Base-by-base conservation (phyloP, 1,140 invertebrate genomes). In the Panagrolaimus sp. region DNA sequence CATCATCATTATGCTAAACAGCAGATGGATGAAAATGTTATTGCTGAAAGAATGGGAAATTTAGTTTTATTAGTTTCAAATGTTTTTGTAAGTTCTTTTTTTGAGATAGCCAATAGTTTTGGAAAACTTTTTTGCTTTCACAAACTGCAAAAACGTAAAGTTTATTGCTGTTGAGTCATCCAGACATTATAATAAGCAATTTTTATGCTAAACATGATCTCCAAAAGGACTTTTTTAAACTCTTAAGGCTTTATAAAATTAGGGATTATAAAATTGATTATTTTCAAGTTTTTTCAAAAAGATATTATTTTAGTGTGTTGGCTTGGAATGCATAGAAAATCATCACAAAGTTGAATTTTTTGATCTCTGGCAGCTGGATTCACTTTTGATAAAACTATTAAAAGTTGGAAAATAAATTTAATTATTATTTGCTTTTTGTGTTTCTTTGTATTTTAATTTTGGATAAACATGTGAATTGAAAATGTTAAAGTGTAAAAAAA, bases 341-440 rank as follows among this genome's bases (percentile, higher is more conserved):
- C 69, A 75, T 63, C 72, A 75, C 46, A 72, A 75, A 67, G 69
- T 75, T 38, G 68, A 74, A 51, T 65, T 75, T 46, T 75, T 75
- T 61, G 73, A 74, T 57, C 66, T 75, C n/a, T 75, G 73, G 73
- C 45, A 75, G 42, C 48, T 75, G 53, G 73, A 75, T 51, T 63
- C 73, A 13, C 44, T 75, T 0, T 43, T 75, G 9, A 25, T 74
- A 23, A 70, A 74, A 57, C 65, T 75, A 61, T 46, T 71, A 16
- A 57, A 57, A 27, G 20, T n/a, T 57, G 20, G 51, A 20, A 57
- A n/a, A 16, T 57, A 57, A 57, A 38, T 38, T 38, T 38, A 38
- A 4, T 38, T 38, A 38, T 38, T 7, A 38, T 7, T 4, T 38
- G 2, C 7, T 38, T 38, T 38, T n/a, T n/a, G n/a, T n/a, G n/a